phyloP scores from a whole-genome alignment of 2,797 vertebrate species.

The Arvicola amphibius region DNA sequence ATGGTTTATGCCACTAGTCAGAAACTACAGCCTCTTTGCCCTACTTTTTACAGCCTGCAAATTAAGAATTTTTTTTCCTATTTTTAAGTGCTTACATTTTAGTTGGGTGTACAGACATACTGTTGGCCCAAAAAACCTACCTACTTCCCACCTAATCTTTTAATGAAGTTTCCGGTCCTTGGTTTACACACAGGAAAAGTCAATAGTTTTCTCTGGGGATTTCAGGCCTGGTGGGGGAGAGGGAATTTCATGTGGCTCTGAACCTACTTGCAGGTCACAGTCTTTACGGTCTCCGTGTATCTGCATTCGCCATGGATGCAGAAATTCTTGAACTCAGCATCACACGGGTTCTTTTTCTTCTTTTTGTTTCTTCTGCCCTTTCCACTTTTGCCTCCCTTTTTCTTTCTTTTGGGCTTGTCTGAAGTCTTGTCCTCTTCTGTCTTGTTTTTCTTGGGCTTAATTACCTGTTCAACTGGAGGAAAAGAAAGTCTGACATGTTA shows the following conservation, averaged over 20 bases:
- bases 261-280: slow-evolving; percentile 88
- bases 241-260: neutral
- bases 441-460: slow-evolving; percentile 85
- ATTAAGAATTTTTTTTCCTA: neutral
- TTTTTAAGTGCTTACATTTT: slow-evolving; percentile 43
- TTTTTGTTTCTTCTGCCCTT: slow-evolving; percentile 85
- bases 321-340: slow-evolving; percentile 87
- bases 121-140: neutral
- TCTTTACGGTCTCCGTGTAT: slow-evolving; percentile 83
- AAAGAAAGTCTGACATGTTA: neutral
- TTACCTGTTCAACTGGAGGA: slow-evolving; percentile 86
- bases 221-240: neutral
- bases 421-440: slow-evolving; percentile 82
- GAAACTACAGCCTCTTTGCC: neutral
- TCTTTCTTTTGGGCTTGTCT: slow-evolving; percentile 84
- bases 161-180: neutral
- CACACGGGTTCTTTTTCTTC: slow-evolving; percentile 87
- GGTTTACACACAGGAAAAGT: slow-evolving; percentile 18
- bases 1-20: neutral
- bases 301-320: slow-evolving; percentile 90
- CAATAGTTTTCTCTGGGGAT: neutral
- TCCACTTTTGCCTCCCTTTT: slow-evolving; percentile 82
- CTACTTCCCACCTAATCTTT: slow-evolving; percentile 1
- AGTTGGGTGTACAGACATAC: neutral
- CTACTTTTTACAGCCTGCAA: neutral